These are phyloP conservation scores for Camponotus floridanus DNA, from an alignment of 1,140 invertebrate species.

Conservation along the genomic window DNA sequence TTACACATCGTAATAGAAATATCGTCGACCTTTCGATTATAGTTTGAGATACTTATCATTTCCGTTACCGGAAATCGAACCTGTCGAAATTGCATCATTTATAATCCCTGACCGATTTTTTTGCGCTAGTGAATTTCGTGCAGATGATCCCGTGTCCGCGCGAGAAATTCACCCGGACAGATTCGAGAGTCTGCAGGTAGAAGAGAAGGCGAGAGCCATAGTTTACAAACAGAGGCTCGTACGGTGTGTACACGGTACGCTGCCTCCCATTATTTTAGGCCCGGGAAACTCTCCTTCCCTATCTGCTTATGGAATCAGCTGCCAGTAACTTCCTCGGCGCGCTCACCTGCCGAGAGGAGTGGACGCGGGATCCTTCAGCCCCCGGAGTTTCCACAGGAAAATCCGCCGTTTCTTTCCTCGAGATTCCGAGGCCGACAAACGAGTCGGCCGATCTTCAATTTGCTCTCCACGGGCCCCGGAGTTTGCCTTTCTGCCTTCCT, in stretches of 20 bases:
- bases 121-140: conserved; percentile 27
- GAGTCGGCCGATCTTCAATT: conserved; percentile 67
- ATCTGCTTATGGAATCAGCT: conserved; percentile 86
- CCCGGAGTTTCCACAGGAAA: conserved; percentile 57
- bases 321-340: conserved; percentile 69
- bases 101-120: conserved; percentile 6
- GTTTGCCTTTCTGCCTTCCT: conserved; percentile 73
- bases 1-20: neutral
- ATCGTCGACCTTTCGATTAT: no score
- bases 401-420: conserved; percentile 50
- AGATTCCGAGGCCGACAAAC: conserved; percentile 57
- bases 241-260: conserved; percentile 79
- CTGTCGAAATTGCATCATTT: neutral
- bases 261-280: conserved; percentile 83
- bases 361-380: neutral
- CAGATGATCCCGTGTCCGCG: conserved; percentile 10
- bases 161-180: conserved; percentile 51
- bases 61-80: neutral
- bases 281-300: conserved; percentile 78
- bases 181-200: conserved; percentile 14
- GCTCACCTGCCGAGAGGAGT: conserved; percentile 70
- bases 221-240: conserved; percentile 81
- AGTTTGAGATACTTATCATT: neutral
- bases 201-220: conserved; percentile 62
- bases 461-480: conserved; percentile 62